phyloP scores from a whole-genome alignment of 2,113 vertebrate species.

The Coptodon rendalli region DNA sequence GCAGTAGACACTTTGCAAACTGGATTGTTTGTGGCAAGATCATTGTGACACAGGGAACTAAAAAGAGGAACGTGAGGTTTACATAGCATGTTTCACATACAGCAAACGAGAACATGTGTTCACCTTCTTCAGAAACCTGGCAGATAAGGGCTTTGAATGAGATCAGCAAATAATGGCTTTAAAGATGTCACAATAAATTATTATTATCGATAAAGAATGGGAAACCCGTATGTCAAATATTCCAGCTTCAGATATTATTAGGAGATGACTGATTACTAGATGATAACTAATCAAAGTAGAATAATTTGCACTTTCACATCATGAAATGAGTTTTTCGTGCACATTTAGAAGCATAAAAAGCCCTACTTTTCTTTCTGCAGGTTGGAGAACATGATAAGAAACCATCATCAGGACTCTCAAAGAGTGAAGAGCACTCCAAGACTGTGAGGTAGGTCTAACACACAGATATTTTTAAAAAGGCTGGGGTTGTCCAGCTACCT shows the following conservation, averaged over 20 bases:
- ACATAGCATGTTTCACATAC: neutral
- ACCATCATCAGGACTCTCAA: neutral
- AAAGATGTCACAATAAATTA: neutral
- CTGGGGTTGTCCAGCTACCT: neutral
- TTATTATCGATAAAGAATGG: neutral
- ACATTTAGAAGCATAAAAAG: neutral
- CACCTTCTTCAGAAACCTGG: neutral
- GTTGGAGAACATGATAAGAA: neutral
- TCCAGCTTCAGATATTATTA: neutral
- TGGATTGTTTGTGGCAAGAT: neutral
- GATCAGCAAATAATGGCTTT: neutral
- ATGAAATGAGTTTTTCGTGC: neutral
- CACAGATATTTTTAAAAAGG: neutral
- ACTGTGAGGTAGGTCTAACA: constrained; percentile 12
- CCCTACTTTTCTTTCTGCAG: constrained; percentile 19
- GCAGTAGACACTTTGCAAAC: neutral
- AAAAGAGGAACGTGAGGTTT: constrained; percentile 34
- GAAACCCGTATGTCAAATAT: neutral
- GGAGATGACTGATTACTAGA: neutral
- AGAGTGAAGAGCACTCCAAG: neutral
- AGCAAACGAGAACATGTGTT: neutral
- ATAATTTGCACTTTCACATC: neutral
- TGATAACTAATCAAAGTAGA: neutral
- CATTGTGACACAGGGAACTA: neutral
- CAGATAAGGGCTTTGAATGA: neutral